Evolutionary conservation across 2,113 vertebrate genomes (phyloP), one percentile per base, ranked within the genome.

Genomic region (Ramphastos sulfuratus): DNA sequence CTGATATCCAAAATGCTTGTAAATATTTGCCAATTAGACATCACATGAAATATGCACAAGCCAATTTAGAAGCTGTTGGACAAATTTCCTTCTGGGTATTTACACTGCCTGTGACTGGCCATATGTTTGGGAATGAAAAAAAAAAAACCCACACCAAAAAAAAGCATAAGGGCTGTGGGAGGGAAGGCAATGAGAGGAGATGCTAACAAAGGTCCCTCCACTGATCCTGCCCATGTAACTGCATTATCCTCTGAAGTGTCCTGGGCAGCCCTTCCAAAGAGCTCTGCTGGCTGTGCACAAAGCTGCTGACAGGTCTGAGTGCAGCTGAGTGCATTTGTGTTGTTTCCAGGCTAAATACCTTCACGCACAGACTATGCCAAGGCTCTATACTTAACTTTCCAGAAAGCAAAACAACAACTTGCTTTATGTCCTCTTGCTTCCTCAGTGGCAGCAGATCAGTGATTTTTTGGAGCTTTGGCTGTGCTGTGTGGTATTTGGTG

Each of bases 21-120:
- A 96, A 96, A 96, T 94, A 93, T 96, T 96, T 94, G 87, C 70
- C 19, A 61, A 77, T 83, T 64, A 85, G 54, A 11, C 52, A 56
- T 61, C 60, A 44, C 31, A 75, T 81, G 71, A 96, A 87, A 94
- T 73, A 64, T 48, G 87, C 59, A 76, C 28, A 24, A 81, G 39
- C n/a, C 28, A 24, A 15, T 58, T 50, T 10, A 69, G 59, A 82
- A 90, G n/a, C n/a, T 82, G 69, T 60, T 76, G 81, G 63, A 77
- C 64, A 76, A 17, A 64, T 88, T 93, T 91, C 73, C 39, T 91
- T 82, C 79, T 71, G 82, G 35, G 37, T 79, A 59, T 92, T 96
- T 91, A 56, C 70, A 46, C 48, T 66, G 28, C 8, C 59, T 76
- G 50, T 59, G 59, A 14, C 72, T 67, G 92, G 31, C 85, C 91